Evolutionary conservation across 2,888 invertebrate genomes (phyloP), one percentile per base, ranked within the genome.

Genomic region (Apamea anceps): DNA sequence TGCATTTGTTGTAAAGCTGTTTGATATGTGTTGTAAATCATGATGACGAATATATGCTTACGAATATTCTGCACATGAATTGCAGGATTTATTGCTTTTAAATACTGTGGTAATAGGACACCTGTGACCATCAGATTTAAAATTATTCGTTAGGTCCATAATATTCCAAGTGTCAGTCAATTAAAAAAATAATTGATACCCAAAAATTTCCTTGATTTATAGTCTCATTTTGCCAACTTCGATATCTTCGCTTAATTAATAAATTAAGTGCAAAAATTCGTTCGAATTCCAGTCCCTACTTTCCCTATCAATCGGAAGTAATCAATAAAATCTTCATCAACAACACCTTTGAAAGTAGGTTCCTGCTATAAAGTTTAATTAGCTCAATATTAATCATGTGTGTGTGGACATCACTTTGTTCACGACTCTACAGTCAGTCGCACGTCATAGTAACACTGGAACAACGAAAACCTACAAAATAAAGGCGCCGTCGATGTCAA

Each of bases 291-390:
- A 75, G 32, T 48, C 42, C 60, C 18, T 54, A 65, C 84, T 87
- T 82, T 82, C 82, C 45, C 51, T 76, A 32, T 67, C 32, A 54
- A 86, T 87, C 75, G 82, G 74, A 87, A 82, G 82, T 45, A 78
- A 84, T 84, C 67, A 80, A 82, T 87, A 76, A 84, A 81, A 70
- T 32, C 21, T 37, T 75, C 42, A 85, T 82, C 51, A 82, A 80
- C 57, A 66, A 80, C 57, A 66, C 42, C 48, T 42, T 71, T 84
- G 6, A 51, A 57, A 62, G 18, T 63, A 84, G 45, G n/a, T 70
- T 80, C n/a, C 48, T 70, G 60, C 80, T 42, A 77, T 82, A 57
- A 82, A 74, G 45, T 63, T 85, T 79, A 82, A 80, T 85, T 81
- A 75, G 37, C n/a, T 28, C 13, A 15, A 66, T 48, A 78, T 77